Evolutionary conservation across 2,888 invertebrate genomes (phyloP).

Genomic region (Campoplex nolae): DNA sequence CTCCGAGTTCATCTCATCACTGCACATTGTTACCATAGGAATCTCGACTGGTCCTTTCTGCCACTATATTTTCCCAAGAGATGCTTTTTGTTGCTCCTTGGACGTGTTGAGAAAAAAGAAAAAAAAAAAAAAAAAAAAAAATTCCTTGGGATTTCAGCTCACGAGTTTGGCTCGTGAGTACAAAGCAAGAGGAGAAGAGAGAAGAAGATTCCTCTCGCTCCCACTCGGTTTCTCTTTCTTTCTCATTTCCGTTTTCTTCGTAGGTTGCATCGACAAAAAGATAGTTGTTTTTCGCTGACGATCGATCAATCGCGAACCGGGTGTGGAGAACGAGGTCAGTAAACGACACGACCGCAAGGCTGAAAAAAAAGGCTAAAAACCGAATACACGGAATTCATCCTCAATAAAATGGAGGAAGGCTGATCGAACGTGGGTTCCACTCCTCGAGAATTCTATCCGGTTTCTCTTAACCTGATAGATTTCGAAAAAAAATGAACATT

Average conservation of each 20-base stretch:
- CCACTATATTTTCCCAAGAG: constrained; percentile 27
- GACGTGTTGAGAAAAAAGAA: constrained; percentile 34
- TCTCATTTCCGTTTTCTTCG: constrained; percentile 31
- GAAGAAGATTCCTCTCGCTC: neutral
- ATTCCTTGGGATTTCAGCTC: constrained; percentile 50
- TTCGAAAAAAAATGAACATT: neutral
- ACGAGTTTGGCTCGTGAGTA: constrained; percentile 48
- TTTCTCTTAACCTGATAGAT: neutral
- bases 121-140: constrained; percentile 24
- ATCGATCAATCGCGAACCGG: constrained; percentile 61
- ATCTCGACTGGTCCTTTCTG: constrained; percentile 29
- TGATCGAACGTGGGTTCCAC: neutral
- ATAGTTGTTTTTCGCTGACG: constrained; percentile 57
- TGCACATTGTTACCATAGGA: neutral
- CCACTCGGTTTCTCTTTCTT: constrained; percentile 3
- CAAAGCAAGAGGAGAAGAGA: too few species aligned
- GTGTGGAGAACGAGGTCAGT: constrained; percentile 53
- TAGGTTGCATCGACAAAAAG: constrained; percentile 51
- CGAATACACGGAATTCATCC: constrained; percentile 34
- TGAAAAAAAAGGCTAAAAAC: constrained; percentile 1
- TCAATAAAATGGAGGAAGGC: constrained; percentile 4
- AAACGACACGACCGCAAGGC: constrained; percentile 22
- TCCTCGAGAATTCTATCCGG: neutral
- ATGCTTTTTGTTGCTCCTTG: constrained; percentile 48
- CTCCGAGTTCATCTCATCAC: constrained; percentile 10